Percentiles rank a stretch among this genome's conserved stretches.
These are phyloP conservation scores for Clostera curtula DNA, from an alignment of 2,888 invertebrate genomes.

Conservation along the genomic window DNA sequence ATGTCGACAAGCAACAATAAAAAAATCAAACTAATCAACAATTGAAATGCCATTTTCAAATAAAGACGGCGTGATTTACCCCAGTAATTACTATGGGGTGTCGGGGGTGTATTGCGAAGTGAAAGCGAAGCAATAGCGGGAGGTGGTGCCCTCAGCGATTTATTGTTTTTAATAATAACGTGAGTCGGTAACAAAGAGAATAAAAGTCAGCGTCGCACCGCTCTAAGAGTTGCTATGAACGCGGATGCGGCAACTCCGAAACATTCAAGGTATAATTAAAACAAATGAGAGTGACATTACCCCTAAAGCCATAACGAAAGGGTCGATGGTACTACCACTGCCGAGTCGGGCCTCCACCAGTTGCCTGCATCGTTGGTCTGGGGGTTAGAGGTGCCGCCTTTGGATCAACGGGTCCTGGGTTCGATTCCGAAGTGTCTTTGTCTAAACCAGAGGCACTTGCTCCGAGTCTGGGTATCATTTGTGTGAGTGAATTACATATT, in stretches of 20 bases:
- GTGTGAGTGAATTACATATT: no score
- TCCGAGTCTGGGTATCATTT: no score
- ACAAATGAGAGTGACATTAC: no score
- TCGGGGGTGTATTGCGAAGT: conserved; percentile 45
- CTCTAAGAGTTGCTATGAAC: conserved; percentile 12
- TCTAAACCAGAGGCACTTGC: no score
- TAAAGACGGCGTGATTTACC: conserved; percentile 34
- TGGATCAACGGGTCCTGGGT: no score
- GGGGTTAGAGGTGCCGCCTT: no score
- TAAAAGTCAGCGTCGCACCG: conserved; percentile 59
- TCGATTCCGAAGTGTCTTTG: no score
- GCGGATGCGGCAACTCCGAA: conserved; percentile 25
- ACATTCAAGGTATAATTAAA: no score
- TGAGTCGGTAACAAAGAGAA: conserved; percentile 70
- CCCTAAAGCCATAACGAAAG: no score
- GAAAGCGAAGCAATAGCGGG: conserved; percentile 69
- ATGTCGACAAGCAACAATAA: conserved; percentile 14
- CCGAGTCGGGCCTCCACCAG: no score
- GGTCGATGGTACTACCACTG: no score
- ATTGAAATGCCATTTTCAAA: conserved; percentile 37
- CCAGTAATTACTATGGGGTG: conserved; percentile 24
- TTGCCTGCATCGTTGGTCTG: no score
- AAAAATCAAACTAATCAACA: conserved; percentile 30
- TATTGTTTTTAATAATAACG: conserved; percentile 76
- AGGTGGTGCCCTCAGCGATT: conserved; percentile 71